Conservation (phyloP, 1,140 invertebrate species). For the Chelonus insularis region DNA sequence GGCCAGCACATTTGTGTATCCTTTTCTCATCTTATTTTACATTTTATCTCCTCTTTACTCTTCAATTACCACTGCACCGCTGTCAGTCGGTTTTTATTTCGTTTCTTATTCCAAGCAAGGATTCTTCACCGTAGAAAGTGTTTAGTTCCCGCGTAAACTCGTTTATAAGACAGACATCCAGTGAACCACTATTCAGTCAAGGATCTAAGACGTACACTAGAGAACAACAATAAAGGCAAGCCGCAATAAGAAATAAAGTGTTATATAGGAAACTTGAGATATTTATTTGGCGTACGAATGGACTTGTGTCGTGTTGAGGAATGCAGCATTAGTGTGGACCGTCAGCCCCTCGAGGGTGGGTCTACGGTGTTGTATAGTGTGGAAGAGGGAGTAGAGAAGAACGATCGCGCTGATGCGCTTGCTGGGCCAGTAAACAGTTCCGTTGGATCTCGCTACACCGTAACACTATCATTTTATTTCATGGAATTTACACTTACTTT, state of each 20-base stretch:
- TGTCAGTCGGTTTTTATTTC: not conserved
- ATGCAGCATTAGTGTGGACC: slow-evolving; percentile 28
- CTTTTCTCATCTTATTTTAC: slow-evolving; percentile 7
- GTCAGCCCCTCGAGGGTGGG: slow-evolving; percentile 21
- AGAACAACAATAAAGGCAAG: no score
- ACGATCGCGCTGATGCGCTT: slow-evolving; percentile 33
- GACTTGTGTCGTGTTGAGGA: slow-evolving; percentile 21
- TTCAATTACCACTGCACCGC: not conserved
- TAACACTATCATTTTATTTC: not conserved
- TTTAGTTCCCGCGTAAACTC: no score
- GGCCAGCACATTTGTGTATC: not conserved
- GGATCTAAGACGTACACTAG: no score
- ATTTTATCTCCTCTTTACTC: slow-evolving; percentile 11
- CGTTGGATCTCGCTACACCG: not conserved
- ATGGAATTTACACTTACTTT: not conserved
- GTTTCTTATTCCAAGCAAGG: not conserved
- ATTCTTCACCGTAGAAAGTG: no score
- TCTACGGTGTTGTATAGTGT: slow-evolving; percentile 4
- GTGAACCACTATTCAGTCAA: no score
- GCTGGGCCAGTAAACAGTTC: slow-evolving; percentile 14
- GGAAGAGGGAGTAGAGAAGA: slow-evolving; percentile 25
- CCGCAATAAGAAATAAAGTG: not conserved
- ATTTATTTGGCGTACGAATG: slow-evolving; percentile 15
- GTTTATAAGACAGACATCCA: no score
- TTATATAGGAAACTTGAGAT: not conserved